phyloP scores from a whole-genome alignment of 2,888 invertebrate genomes.

The Lycaena phlaeas region DNA sequence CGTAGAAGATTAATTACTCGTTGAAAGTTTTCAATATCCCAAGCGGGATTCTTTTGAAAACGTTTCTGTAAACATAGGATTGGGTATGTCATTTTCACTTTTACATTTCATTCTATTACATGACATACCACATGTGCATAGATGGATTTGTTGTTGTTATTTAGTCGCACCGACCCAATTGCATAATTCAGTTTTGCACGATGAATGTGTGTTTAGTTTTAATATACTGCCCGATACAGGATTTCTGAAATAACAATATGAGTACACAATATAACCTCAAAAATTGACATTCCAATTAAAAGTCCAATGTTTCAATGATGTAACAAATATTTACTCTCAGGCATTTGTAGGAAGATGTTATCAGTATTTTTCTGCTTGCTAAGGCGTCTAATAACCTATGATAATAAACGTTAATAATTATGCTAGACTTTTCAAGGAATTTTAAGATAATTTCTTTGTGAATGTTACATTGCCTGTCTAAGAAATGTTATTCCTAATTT shows the following conservation, averaged over 20 bases:
- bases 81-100: constrained; percentile 64
- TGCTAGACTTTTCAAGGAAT: no score
- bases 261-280: constrained; percentile 51
- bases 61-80: constrained; percentile 42
- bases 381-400: no score
- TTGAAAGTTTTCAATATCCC: constrained; percentile 52
- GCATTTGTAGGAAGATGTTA: no score
- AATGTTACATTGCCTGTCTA: no score
- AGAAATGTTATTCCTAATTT: no score
- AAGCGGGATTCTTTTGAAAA: constrained; percentile 45
- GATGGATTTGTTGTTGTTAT: constrained; percentile 60
- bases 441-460: no score
- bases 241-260: no score
- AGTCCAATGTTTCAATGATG: constrained; percentile 40
- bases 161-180: constrained; percentile 43
- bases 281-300: constrained; percentile 44
- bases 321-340: not conserved
- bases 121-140: constrained; percentile 65
- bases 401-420: no score
- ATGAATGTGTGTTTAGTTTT: constrained; percentile 16
- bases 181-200: constrained; percentile 44
- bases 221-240: no score
- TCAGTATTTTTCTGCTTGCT: no score
- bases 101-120: constrained; percentile 58
- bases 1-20: constrained; percentile 44